Evolutionary conservation across 2,888 invertebrate genomes (phyloP), one percentile per base, ranked within the genome.

Genomic region (Protonemura montana): DNA sequence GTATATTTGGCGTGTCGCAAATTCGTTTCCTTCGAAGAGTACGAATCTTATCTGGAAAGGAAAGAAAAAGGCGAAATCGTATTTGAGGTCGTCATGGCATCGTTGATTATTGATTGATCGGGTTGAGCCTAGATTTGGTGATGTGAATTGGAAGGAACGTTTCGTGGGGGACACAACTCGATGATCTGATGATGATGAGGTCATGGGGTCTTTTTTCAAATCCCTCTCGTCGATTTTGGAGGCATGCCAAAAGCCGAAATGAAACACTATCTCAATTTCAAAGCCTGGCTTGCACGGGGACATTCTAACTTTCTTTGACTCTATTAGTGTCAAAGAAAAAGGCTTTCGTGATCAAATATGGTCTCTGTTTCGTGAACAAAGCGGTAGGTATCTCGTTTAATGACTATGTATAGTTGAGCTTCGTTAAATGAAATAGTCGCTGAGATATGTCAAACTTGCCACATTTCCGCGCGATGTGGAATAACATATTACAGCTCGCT

Each of bases 101-200:
- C 42, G 83, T 25, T 84, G 84, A 76, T 84, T 84, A 84, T 84
- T 59, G 28, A 59, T 59, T 84, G 84, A 84, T 84, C 84, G 35
- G 26, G 42, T 41, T 35, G 82, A 82, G 42, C 82, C 41, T 82
- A 82, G 35, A 35, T 41, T 82, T 41, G 41, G 82, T 82, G 82
- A 82, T 82, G 82, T 41, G 84, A 29, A 59, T 76, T 76, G 84
- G 84, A 29, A 59, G 28, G 59, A 76, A 27, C 27, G 21, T n/a
- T 76, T 59, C 76, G 27, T 76, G 26, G 59, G 59, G 84, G 84
- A 76, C 16, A 5, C 0, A 28, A 59, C 59, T 42, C 28, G 59
- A 84, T 84, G 84, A 84, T 59, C 84, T 84, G 59, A 84, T 84
- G 84, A 84, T 84, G 59, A 84, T 84, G 59, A 84, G 76, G 76